Evolutionary conservation across 2,888 invertebrate genomes (phyloP).

Genomic region (Bruchidius siliquastri): DNA sequence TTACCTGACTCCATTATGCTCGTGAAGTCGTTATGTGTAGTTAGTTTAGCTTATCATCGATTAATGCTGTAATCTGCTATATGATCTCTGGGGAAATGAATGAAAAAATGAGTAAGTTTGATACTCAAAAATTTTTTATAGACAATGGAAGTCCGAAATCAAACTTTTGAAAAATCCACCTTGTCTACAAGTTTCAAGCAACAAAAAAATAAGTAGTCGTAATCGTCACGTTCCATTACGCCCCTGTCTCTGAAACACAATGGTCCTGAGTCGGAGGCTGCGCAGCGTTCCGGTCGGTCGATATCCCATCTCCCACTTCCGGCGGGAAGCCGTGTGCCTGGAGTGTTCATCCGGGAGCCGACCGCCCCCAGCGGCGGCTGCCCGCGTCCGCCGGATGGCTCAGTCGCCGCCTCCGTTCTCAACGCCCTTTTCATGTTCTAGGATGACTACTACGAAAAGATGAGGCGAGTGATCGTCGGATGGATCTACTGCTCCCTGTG

Average conservation of each 20-base stretch:
- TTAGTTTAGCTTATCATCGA: too few relatives aligned
- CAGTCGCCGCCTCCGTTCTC: background rate
- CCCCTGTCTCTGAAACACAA: background rate
- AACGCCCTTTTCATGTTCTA: background rate
- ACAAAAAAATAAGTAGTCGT: too few relatives aligned
- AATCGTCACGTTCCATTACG: too few relatives aligned
- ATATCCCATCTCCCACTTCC: background rate
- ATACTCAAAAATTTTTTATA: too few relatives aligned
- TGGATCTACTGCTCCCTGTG: slow-evolving; percentile 42
- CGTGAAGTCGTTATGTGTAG: too few relatives aligned
- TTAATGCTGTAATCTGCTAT: too few relatives aligned
- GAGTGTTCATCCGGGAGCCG: background rate
- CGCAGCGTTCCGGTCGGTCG: background rate
- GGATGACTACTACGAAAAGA: slow-evolving; percentile 1
- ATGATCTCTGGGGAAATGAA: too few relatives aligned
- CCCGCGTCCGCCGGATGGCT: background rate
- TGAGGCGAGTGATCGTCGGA: slow-evolving; percentile 27
- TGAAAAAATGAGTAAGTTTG: too few relatives aligned
- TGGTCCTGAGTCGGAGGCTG: background rate
- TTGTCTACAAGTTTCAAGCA: too few relatives aligned
- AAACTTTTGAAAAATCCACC: too few relatives aligned
- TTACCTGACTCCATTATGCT: too few relatives aligned
- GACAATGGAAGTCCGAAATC: too few relatives aligned
- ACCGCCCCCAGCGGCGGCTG: background rate
- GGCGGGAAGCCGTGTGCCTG: background rate